A percentile compares a stretch with the other conserved stretches of the same genome.
phyloP scores from a whole-genome alignment of 1,140 invertebrate species.

The Anoplophora glabripennis region DNA sequence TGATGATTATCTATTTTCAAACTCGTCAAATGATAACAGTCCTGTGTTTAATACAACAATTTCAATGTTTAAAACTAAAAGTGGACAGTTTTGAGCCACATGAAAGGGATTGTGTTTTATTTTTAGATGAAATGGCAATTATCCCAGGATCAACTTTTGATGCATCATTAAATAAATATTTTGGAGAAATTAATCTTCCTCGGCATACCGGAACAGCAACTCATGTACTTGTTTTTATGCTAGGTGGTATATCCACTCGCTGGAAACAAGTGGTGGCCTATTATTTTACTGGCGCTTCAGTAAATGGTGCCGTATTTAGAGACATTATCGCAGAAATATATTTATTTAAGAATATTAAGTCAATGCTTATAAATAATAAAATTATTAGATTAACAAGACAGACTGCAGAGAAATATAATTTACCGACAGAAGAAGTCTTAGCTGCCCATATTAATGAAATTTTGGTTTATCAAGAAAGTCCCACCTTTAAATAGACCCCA shows the following conservation, averaged over 20 bases:
- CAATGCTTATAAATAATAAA: slow-evolving; percentile 13
- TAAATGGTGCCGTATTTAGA: slow-evolving; percentile 15
- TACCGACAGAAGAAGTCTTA: slow-evolving; percentile 1
- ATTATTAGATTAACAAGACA: slow-evolving; percentile 22
- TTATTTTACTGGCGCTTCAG: slow-evolving; percentile 20
- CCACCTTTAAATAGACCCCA: neutral
- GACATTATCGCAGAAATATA: slow-evolving; percentile 17
- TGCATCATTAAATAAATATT: slow-evolving; percentile 18
- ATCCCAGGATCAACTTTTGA: slow-evolving; percentile 17
- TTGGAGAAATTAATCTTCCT: slow-evolving; percentile 18
- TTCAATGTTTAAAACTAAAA: no score
- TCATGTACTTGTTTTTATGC: slow-evolving; percentile 24
- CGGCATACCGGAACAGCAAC: slow-evolving; percentile 15
- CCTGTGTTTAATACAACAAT: no score
- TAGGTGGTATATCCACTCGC: slow-evolving; percentile 13
- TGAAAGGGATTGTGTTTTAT: slow-evolving; percentile 21
- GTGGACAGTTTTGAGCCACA: slow-evolving; percentile 4
- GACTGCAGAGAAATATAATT: neutral
- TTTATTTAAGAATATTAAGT: slow-evolving; percentile 17
- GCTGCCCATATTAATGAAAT: neutral
- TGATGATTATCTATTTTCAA: no score
- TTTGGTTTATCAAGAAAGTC: no score
- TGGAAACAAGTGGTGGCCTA: slow-evolving; percentile 27
- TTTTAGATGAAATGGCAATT: slow-evolving; percentile 25
- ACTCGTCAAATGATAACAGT: no score